A percentile compares a stretch with the other conserved stretches of the same genome.
Conservation (phyloP, 2,888 invertebrate genomes). For the Stratiomys singularior region DNA sequence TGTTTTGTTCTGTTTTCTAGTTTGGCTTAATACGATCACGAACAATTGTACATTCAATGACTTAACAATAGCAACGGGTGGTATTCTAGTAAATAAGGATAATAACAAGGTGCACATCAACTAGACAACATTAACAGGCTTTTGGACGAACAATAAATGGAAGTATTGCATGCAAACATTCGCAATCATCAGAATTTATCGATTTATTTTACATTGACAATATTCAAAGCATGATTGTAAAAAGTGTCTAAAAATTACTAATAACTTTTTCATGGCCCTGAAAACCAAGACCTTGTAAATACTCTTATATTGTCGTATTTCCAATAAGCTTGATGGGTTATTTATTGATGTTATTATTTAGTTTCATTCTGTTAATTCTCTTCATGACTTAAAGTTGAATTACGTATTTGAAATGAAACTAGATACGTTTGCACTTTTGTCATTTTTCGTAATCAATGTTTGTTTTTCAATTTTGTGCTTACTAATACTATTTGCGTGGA, state of each 20-base stretch:
- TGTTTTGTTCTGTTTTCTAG: neutral
- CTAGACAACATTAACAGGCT: constrained; percentile 15
- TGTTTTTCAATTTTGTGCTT: no score
- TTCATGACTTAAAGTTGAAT: neutral
- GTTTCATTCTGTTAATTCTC: neutral
- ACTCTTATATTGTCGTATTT: neutral
- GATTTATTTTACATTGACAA: neutral
- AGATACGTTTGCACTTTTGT: neutral
- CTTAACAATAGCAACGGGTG: constrained; percentile 1
- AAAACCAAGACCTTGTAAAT: constrained; percentile 8
- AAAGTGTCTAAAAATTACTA: neutral
- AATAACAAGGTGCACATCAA: constrained; percentile 6
- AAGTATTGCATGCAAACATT: constrained; percentile 12
- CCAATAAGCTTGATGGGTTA: neutral
- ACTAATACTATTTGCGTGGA: neutral
- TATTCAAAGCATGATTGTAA: neutral
- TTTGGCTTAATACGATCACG: neutral
- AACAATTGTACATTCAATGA: constrained; percentile 15
- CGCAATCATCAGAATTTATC: neutral
- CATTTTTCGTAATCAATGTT: no score
- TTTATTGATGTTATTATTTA: neutral
- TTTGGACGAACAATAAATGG: constrained; percentile 9
- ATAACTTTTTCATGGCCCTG: neutral
- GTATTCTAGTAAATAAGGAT: neutral
- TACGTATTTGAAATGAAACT: constrained; percentile 23